Conservation (phyloP, 2,797 vertebrate genomes). For the Cryptoblepharus egeriae region DNA sequence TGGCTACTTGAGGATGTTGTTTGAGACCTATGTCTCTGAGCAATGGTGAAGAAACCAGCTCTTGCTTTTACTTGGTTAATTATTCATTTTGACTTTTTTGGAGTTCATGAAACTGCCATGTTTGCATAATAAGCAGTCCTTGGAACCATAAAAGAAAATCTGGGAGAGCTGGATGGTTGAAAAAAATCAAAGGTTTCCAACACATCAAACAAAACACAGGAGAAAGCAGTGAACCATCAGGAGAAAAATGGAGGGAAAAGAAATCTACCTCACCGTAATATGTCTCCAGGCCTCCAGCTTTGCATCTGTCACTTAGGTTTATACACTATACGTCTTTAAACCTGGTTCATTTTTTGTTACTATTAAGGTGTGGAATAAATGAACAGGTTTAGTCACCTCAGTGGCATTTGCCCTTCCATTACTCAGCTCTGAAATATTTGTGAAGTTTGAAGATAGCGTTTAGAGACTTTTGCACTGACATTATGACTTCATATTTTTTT, state of each 20-base stretch:
- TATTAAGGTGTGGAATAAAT: fast-evolving
- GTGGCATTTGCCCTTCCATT: neutral
- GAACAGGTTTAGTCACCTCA: neutral
- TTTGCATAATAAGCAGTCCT: neutral
- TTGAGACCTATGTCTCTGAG: neutral
- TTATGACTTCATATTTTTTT: constrained; percentile 20
- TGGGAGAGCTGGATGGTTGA: neutral
- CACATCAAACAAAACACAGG: neutral
- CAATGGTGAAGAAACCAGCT: constrained; percentile 18
- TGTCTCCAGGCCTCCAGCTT: neutral
- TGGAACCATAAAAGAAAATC: neutral
- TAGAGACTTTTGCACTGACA: neutral
- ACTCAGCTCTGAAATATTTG: neutral
- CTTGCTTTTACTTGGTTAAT: neutral
- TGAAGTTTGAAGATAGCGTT: constrained; percentile 8
- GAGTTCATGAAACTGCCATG: neutral
- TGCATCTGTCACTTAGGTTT: neutral
- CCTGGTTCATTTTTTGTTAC: neutral
- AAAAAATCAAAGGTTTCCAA: neutral
- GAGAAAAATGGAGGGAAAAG: neutral
- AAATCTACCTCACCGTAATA: neutral
- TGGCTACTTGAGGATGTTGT: constrained; percentile 28
- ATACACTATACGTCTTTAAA: constrained; percentile 3
- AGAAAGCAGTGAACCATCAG: neutral
- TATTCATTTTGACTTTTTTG: constrained; percentile 23